These are phyloP conservation scores for Marasmarcha lunaedactyla DNA, from an alignment of 2,888 invertebrate species.

Conservation along the genomic window DNA sequence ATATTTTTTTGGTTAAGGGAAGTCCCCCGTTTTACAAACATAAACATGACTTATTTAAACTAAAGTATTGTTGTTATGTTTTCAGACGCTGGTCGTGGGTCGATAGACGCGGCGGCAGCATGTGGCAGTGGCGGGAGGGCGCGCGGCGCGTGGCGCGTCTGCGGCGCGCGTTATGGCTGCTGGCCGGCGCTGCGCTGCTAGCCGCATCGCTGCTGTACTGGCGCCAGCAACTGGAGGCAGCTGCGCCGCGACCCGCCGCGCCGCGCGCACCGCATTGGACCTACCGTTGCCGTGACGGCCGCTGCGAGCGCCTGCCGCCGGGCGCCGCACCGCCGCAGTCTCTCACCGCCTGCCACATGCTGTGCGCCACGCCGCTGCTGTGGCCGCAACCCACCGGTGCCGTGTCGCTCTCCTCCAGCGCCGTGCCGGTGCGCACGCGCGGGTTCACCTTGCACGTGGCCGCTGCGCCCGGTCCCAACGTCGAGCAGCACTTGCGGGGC, in stretches of 20 bases:
- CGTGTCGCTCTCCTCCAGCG: slow-evolving; percentile 74
- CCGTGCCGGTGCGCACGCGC: slow-evolving; percentile 69
- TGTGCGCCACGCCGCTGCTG: slow-evolving; percentile 79
- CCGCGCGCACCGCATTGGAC: slow-evolving; percentile 76
- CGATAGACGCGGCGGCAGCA: too few relatives aligned
- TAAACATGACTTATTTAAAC: too few relatives aligned
- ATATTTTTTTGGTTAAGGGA: too few relatives aligned
- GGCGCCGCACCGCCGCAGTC: slow-evolving; percentile 62
- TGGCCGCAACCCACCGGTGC: slow-evolving; percentile 87
- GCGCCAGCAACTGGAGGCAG: slow-evolving; percentile 67
- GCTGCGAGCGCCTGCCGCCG: slow-evolving; percentile 73
- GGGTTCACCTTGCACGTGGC: slow-evolving; percentile 57
- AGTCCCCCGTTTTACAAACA: too few relatives aligned
- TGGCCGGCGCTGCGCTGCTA: slow-evolving; percentile 67
- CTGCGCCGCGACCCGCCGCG: slow-evolving; percentile 49
- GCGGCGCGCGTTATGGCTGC: slow-evolving; percentile 65
- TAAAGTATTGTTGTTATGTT: too few relatives aligned
- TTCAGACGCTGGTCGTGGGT: too few relatives aligned
- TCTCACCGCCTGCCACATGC: slow-evolving; percentile 81
- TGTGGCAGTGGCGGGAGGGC: not conserved
- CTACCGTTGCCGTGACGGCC: slow-evolving; percentile 78
- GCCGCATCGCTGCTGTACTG: slow-evolving; percentile 72
- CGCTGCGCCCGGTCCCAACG: slow-evolving; percentile 42
- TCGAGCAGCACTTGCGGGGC: slow-evolving; percentile 45
- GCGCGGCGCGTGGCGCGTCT: slow-evolving; percentile 49